Percentiles rank a stretch among this genome's conserved stretches.
Evolutionary conservation across 2,797 vertebrate species (phyloP).

Genomic region (Botia kubotai): DNA sequence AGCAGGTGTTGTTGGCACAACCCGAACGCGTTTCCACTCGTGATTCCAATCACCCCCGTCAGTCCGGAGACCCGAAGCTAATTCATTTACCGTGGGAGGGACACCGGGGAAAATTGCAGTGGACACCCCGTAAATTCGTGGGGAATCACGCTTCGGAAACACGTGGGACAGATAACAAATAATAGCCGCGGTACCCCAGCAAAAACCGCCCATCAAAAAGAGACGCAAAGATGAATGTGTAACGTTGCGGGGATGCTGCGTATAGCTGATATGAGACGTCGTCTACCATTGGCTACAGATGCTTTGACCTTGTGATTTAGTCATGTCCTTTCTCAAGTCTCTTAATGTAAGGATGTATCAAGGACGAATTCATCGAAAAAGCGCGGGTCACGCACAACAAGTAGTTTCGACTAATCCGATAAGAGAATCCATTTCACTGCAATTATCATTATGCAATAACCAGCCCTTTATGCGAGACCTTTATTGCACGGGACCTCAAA

Average conservation of each 20-base stretch:
- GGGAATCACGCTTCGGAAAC: slow-evolving; percentile 78
- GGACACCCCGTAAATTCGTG: slow-evolving; percentile 60
- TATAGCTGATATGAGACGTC: slow-evolving; percentile 40
- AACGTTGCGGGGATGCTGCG: slow-evolving; percentile 33
- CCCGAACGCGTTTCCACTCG: slow-evolving; percentile 68
- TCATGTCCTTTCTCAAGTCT: slow-evolving; percentile 66
- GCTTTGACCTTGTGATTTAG: slow-evolving; percentile 79
- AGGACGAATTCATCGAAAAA: slow-evolving; percentile 16
- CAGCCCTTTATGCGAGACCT: background rate
- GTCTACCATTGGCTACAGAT: slow-evolving; percentile 41
- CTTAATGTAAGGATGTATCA: slow-evolving; percentile 41
- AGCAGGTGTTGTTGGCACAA: slow-evolving; percentile 81
- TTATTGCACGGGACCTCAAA: slow-evolving; percentile 15
- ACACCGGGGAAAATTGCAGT: slow-evolving; percentile 57
- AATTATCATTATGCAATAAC: slow-evolving; percentile 39
- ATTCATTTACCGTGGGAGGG: slow-evolving; percentile 57
- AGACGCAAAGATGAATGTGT: background rate
- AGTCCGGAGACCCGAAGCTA: slow-evolving; percentile 58
- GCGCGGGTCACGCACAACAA: slow-evolving; percentile 45
- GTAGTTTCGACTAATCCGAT: slow-evolving; percentile 55
- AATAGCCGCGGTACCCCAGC: slow-evolving; percentile 62
- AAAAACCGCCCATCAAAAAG: slow-evolving; percentile 30
- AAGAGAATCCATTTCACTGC: slow-evolving; percentile 6
- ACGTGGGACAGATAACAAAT: slow-evolving; percentile 80
- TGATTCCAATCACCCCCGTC: slow-evolving; percentile 70